phyloP scores from a whole-genome alignment of 2,113 vertebrate species.

The Lichenostomus cassidix region DNA sequence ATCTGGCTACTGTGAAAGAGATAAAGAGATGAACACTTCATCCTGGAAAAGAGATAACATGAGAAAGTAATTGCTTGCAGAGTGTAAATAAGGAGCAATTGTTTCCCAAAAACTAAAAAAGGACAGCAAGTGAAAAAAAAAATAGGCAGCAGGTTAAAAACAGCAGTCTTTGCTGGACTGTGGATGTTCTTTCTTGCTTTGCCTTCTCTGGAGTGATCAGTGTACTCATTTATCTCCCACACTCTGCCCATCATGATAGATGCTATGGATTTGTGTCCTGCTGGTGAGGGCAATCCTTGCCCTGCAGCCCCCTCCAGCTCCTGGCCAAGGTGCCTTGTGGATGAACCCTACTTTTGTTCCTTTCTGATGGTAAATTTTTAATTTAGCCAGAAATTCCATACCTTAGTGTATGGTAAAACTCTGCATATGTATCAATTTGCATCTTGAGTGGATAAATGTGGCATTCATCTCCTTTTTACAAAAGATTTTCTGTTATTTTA shows the following conservation, averaged over 20 bases:
- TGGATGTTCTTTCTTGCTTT: not conserved
- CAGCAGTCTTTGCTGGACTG: not conserved
- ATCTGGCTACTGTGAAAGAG: not conserved
- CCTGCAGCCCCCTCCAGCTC: fast-evolving
- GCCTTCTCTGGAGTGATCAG: not conserved
- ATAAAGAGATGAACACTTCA: not conserved
- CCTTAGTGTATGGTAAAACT: not conserved
- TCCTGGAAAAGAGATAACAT: not conserved
- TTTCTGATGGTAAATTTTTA: not conserved
- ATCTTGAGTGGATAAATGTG: not conserved
- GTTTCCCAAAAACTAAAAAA: not conserved
- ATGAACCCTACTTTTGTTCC: not conserved
- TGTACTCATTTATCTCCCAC: not conserved
- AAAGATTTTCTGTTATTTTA: not conserved
- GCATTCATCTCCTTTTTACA: not conserved
- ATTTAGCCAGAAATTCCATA: not conserved
- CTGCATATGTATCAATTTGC: not conserved
- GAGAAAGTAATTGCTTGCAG: not conserved
- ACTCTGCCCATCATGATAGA: not conserved
- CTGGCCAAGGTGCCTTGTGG: not conserved
- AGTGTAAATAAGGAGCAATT: not conserved
- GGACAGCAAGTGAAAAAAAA: not conserved
- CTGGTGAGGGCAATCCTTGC: not conserved
- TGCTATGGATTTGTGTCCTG: not conserved
- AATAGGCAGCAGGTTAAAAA: not conserved